Evolutionary conservation across 2,113 vertebrate species (phyloP).

Genomic region (Muscicapa adusta): DNA sequence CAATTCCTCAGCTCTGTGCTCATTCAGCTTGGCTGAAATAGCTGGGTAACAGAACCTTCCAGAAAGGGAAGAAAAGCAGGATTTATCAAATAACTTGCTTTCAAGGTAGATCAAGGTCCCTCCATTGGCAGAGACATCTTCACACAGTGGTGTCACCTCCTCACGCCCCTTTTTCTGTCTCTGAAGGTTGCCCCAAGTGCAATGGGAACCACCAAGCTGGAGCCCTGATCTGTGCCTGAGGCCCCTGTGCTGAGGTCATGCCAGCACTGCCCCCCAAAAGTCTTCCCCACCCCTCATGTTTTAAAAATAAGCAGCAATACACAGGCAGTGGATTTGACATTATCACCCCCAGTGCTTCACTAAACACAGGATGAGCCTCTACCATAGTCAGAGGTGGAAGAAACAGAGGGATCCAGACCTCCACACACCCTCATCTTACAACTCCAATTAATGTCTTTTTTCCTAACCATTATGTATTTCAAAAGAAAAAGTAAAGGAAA

Average conservation of each 20-base stretch:
- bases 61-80: background rate
- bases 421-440: background rate
- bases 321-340: background rate
- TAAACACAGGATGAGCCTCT: background rate
- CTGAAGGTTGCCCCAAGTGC: background rate
- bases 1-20: background rate
- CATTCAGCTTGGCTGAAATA: background rate
- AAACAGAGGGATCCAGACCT: background rate
- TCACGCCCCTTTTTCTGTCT: background rate
- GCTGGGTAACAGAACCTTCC: background rate
- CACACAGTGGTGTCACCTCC: background rate
- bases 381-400: background rate
- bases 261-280: accelerated
- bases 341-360: background rate
- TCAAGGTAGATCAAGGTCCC: background rate
- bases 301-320: background rate
- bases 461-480: background rate
- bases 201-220: background rate
- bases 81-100: background rate
- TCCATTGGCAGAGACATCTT: background rate
- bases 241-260: background rate
- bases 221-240: background rate
- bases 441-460: background rate
- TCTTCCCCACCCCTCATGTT: background rate
- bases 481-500: background rate